phyloP scores from a whole-genome alignment of 1,140 invertebrate species.

The Chironomus tepperi region DNA sequence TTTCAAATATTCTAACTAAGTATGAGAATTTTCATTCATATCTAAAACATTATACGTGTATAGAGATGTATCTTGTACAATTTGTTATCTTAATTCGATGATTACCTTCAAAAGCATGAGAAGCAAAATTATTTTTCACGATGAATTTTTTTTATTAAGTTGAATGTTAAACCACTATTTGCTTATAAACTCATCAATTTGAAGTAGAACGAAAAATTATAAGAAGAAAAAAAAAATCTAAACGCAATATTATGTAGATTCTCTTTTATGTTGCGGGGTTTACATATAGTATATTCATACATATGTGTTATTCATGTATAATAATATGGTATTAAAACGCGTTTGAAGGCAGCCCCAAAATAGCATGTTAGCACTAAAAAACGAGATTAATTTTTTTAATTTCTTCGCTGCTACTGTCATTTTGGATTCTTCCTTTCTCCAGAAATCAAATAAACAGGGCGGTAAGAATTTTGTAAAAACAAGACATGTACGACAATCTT shows the following conservation, averaged over 20 bases:
- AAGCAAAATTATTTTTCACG: not conserved
- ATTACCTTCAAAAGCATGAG: conserved; percentile 10
- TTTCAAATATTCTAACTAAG: too few species aligned
- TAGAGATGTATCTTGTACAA: not conserved
- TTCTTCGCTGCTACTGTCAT: not conserved
- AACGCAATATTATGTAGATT: not conserved
- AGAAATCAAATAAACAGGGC: too few species aligned
- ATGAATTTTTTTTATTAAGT: not conserved
- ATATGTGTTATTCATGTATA: not conserved
- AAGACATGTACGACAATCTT: not conserved
- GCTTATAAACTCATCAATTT: not conserved
- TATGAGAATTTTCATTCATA: too few species aligned
- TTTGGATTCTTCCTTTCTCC: not conserved
- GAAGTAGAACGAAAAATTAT: not conserved
- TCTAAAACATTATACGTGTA: too few species aligned
- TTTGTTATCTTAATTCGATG: conserved; percentile 21
- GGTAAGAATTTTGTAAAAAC: not conserved
- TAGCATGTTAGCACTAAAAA: conserved; percentile 12
- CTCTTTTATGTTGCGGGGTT: not conserved
- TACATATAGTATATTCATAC: not conserved
- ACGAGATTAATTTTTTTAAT: not conserved
- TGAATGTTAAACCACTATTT: conserved; percentile 1
- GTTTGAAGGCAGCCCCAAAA: not conserved
- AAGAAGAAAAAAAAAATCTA: not conserved
- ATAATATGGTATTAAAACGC: conserved; percentile 2